phyloP scores from a whole-genome alignment of 2,113 vertebrate species.

The Mormyrus lacerda region DNA sequence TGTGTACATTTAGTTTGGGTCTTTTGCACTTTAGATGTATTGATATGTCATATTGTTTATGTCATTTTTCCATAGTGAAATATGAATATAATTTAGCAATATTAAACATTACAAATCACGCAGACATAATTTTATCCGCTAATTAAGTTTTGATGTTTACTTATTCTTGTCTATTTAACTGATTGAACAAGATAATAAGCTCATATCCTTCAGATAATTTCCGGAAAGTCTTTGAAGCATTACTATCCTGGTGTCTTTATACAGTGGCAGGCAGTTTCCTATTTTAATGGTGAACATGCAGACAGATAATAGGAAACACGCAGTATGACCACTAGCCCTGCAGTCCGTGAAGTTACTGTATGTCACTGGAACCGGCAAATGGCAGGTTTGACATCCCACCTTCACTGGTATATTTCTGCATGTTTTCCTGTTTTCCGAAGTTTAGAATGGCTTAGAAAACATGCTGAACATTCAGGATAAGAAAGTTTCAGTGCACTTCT shows the following conservation, averaged over 20 bases:
- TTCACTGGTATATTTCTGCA: not conserved
- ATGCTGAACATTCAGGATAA: not conserved
- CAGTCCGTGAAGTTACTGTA: not conserved
- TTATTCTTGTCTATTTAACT: not conserved
- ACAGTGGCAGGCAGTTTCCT: not conserved
- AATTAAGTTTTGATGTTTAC: not conserved
- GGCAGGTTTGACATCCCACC: not conserved
- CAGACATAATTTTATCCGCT: not conserved
- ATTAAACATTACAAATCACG: slow-evolving; percentile 6
- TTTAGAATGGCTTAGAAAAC: not conserved
- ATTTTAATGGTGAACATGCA: not conserved
- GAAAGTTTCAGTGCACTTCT: not conserved
- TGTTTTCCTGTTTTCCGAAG: not conserved
- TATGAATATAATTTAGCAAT: not conserved
- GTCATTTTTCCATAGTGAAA: not conserved
- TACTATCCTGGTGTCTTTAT: not conserved
- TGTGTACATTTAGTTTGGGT: not conserved
- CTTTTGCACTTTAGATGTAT: not conserved
- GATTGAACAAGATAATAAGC: not conserved
- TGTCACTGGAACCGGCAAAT: not conserved
- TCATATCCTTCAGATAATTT: slow-evolving; percentile 1
- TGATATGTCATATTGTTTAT: not conserved
- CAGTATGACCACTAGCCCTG: not conserved
- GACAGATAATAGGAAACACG: not conserved
- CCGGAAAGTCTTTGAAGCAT: not conserved